Conservation (phyloP, 2,797 vertebrate species). For the Bradypodion ventrale region DNA sequence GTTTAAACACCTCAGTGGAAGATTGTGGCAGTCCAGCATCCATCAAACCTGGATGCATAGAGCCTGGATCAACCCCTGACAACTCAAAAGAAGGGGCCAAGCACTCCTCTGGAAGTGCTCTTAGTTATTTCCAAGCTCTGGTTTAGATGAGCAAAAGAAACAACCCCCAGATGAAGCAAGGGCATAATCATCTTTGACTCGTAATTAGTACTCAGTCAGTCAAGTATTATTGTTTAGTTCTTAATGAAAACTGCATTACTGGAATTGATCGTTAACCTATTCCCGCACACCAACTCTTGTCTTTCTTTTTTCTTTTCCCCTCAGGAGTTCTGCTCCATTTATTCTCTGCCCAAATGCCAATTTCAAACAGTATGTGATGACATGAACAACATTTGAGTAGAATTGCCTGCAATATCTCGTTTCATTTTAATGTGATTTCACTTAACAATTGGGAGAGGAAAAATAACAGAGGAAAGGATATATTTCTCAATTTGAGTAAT, state of each 20-base stretch:
- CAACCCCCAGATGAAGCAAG: not conserved
- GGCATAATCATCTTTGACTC: too few species aligned
- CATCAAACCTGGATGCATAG: too few species aligned
- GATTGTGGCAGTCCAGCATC: too few species aligned
- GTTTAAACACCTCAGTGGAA: too few species aligned
- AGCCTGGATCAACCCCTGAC: too few species aligned
- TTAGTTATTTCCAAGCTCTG: not conserved
- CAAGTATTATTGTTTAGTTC: not conserved
- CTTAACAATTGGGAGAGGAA: not conserved
- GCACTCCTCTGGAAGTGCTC: too few species aligned
- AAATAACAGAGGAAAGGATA: not conserved
- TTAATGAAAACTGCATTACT: not conserved
- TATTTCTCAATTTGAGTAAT: slow-evolving; percentile 20
- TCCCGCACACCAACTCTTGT: not conserved
- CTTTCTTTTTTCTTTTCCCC: too few species aligned
- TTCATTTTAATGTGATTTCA: not conserved
- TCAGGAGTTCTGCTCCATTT: not conserved
- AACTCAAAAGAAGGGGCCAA: too few species aligned
- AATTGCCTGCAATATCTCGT: not conserved
- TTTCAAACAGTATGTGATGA: slow-evolving; percentile 3
- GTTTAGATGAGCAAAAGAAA: not conserved
- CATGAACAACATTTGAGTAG: not conserved
- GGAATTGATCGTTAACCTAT: not conserved
- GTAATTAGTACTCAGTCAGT: not conserved
- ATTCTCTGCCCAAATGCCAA: rapidly evolving